phyloP scores from a whole-genome alignment of 2,797 vertebrate genomes.

The Neosilurus hyrtlii region DNA sequence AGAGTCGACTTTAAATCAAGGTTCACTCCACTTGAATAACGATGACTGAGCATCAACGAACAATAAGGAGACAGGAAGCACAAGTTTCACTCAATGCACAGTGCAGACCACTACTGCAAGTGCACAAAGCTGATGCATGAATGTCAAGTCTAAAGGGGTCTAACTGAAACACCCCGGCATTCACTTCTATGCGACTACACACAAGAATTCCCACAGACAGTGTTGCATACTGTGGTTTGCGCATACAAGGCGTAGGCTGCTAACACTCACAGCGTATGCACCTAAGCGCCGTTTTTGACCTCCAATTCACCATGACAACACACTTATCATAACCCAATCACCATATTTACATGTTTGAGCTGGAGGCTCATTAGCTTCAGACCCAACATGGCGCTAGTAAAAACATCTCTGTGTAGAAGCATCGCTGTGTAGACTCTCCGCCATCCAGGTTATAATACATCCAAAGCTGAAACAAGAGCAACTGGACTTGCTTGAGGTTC shows the following conservation, averaged over 20 bases:
- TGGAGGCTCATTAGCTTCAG: neutral
- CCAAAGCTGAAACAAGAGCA: no score
- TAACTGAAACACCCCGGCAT: neutral
- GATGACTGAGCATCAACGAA: neutral
- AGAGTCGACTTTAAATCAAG: no score
- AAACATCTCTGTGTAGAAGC: no score
- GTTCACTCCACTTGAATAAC: neutral
- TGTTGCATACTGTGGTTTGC: neutral
- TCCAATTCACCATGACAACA: conserved; percentile 1
- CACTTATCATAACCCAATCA: neutral
- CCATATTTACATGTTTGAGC: conserved; percentile 6
- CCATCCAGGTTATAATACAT: no score
- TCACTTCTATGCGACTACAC: neutral
- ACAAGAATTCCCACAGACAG: neutral
- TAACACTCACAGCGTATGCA: neutral
- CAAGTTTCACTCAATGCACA: neutral
- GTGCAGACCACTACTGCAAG: conserved; percentile 20
- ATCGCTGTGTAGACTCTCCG: no score
- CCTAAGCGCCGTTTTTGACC: neutral
- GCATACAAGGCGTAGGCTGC: no score
- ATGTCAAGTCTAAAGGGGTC: neutral
- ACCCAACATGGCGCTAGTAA: no score
- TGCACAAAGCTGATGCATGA: neutral
- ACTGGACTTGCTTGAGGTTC: no score
- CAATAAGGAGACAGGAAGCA: conserved; percentile 12